phyloP scores from a whole-genome alignment of 2,797 vertebrate species.

The Coilia nasus region DNA sequence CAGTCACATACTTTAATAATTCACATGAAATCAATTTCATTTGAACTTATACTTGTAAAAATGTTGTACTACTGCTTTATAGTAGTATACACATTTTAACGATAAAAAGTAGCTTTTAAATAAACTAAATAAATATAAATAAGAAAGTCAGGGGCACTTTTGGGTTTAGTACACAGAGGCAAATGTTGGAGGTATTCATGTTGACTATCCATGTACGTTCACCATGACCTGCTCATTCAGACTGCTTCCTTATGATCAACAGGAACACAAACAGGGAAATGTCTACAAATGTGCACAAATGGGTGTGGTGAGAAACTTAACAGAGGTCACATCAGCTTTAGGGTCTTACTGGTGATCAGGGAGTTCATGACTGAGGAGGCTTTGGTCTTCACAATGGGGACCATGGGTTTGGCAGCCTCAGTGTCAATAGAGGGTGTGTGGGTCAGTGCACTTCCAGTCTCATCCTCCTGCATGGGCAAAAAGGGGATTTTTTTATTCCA shows the following conservation, averaged over 20 bases:
- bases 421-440: constrained; percentile 45
- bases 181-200: too few species aligned
- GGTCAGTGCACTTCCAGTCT: constrained; percentile 52
- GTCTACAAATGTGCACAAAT: neutral
- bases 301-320: too few species aligned
- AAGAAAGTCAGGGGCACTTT: too few species aligned
- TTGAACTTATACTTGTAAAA: neutral
- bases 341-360: constrained; percentile 88
- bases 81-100: too few species aligned
- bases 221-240: too few species aligned
- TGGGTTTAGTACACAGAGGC: too few species aligned
- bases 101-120: too few species aligned
- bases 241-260: too few species aligned
- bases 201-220: too few species aligned
- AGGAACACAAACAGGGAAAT: too few species aligned
- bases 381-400: constrained; percentile 75
- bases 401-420: constrained; percentile 51
- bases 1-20: neutral
- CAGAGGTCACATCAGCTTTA: neutral
- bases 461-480: constrained; percentile 62
- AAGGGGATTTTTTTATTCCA: neutral
- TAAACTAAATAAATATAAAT: too few species aligned
- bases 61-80: too few species aligned
- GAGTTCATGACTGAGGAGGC: constrained; percentile 83
- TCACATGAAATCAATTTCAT: neutral